Percentiles rank a stretch among this genome's conserved stretches.
Evolutionary conservation across 2,797 vertebrate genomes (phyloP).

Genomic region (Cyclura pinguis): DNA sequence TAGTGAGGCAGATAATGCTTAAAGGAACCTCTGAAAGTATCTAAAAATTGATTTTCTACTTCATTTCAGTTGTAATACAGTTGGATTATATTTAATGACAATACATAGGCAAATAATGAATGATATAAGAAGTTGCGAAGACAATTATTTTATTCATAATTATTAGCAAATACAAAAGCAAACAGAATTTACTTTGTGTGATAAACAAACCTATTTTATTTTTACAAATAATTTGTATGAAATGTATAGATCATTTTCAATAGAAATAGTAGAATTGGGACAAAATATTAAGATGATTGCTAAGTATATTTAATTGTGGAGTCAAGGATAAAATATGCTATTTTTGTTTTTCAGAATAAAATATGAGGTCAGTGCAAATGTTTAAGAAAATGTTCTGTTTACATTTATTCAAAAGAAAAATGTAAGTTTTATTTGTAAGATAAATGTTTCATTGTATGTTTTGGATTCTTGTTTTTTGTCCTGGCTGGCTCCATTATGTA

Average conservation of each 20-base stretch:
- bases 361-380: not conserved
- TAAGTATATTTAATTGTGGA: conserved; percentile 41
- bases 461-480: conserved; percentile 19
- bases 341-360: conserved; percentile 50
- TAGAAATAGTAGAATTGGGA: not conserved
- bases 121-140: not conserved
- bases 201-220: conserved; percentile 51
- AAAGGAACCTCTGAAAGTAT: not conserved
- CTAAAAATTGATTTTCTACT: not conserved
- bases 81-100: conserved; percentile 3
- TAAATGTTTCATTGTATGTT: not conserved
- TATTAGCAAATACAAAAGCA: conserved; percentile 40
- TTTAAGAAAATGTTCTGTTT: conserved; percentile 24
- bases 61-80: not conserved
- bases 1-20: conserved; percentile 19
- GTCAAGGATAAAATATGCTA: conserved; percentile 48
- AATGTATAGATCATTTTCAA: conserved; percentile 24
- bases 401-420: not conserved
- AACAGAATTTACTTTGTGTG: conserved; percentile 53
- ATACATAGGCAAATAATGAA: not conserved
- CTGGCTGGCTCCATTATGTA: not conserved
- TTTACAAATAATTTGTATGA: conserved; percentile 56
- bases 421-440: conserved; percentile 8
- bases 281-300: conserved; percentile 22
- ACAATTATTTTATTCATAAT: conserved; percentile 52